Evolutionary conservation across 2,888 invertebrate genomes (phyloP), one percentile per base, ranked within the genome.

Genomic region (Branchellion lobata): DNA sequence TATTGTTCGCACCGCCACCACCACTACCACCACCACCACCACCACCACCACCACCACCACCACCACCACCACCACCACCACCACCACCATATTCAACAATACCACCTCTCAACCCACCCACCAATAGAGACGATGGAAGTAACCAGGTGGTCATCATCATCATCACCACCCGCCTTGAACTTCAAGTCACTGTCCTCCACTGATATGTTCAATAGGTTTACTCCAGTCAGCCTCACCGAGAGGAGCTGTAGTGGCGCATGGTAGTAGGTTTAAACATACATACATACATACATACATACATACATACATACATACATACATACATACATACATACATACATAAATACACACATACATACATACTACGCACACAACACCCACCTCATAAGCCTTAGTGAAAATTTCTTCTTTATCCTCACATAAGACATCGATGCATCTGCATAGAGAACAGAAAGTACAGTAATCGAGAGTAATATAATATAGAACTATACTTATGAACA

Each of bases 61-160:
- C 40, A 14, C 40, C 40, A 5, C 5, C 40, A 5, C 40, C 14
- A 40, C 14, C 40, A 5, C n/a, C n/a, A 40, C 40, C 40, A 40
- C 14, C 40, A 40, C 40, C 40, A 40, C 40, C 40, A 5, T 40
- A 40, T 14, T 14, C 40, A n/a, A n/a, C n/a, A n/a, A n/a, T n/a
- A n/a, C n/a, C n/a, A n/a, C n/a, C n/a, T n/a, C n/a, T n/a, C n/a
- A n/a, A n/a, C n/a, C 61, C 21, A 57, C 61, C n/a, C 21, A 57
- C 97, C 97, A 78, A 97, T 90, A 0, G 95, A 93, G 3, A 97
- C 95, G 84, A 97, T 94, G 80, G 96, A 94, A 29, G 96, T 96
- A 85, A 95, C 91, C 88, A 95, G 96, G 88, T 94, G 91, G 36
- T 18, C 21, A 18, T 57, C 61, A 57, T 57, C 61, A 24, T 57